Conservation (phyloP, 1,140 invertebrate genomes). For the Conopomorpha cramerella region DNA sequence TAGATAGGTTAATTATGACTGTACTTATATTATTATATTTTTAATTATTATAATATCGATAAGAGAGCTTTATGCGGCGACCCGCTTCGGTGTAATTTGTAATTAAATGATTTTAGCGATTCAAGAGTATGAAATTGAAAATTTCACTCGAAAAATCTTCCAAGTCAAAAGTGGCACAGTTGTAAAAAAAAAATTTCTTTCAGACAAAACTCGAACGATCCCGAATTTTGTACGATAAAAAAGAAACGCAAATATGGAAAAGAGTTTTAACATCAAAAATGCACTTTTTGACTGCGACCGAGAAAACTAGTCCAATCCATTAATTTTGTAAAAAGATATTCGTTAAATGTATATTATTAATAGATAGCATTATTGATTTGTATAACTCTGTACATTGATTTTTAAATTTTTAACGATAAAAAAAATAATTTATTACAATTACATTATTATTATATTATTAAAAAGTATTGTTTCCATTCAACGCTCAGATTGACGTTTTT, state of each 20-base stretch:
- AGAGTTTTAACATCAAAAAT: constrained; percentile 14
- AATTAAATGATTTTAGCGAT: constrained; percentile 32
- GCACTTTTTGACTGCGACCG: constrained; percentile 42
- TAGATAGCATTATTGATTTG: constrained; percentile 54
- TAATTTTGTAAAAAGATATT: constrained; percentile 59
- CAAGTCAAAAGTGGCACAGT: constrained; percentile 9
- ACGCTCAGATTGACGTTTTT: constrained; percentile 36
- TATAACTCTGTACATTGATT: constrained; percentile 50
- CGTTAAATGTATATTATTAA: constrained; percentile 61
- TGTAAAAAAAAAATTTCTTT: neutral
- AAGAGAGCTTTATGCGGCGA: constrained; percentile 54
- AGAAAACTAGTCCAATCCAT: constrained; percentile 53
- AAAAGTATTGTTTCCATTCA: too few relatives aligned
- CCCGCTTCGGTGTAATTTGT: constrained; percentile 30
- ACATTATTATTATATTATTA: too few relatives aligned
- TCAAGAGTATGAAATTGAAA: constrained; percentile 41
- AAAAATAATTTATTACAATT: constrained; percentile 43
- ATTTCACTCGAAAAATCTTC: constrained; percentile 40
- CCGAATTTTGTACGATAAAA: constrained; percentile 37
- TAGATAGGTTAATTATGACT: constrained; percentile 59
- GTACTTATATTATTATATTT: constrained; percentile 47
- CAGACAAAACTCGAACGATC: constrained; percentile 10
- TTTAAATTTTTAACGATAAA: constrained; percentile 41
- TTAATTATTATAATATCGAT: constrained; percentile 56
- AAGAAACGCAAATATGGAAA: too few relatives aligned